Evolutionary conservation across 1,140 invertebrate genomes (phyloP), one percentile per base, ranked within the genome.

Genomic region (Epicauta chinensis): DNA sequence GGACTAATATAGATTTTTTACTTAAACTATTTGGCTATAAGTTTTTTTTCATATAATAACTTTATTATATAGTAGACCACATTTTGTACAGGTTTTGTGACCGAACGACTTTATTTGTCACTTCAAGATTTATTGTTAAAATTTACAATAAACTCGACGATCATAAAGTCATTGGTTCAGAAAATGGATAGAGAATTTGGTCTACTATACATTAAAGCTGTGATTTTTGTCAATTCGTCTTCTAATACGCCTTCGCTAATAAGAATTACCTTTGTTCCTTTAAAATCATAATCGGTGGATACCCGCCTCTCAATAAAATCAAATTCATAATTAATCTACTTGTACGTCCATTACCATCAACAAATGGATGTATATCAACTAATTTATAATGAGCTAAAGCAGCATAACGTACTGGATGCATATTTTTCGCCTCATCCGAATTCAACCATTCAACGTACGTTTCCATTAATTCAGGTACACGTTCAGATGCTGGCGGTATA

Each of bases 301-400:
- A 98, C 1, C 94, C 95, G n/a, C 91, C 89, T 71, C 92, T 88
- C 89, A 98, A 96, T n/a, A 98, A 75, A 53, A 98, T 86, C 53
- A 95, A 80, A 70, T 98, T 98, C 94, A 98, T 98, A 0, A 98
- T 74, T 6, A 98, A 75, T 32, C 95, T 75, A 2, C 93, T 93
- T 0, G 95, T 98, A 62, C 96, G 77, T 0, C 95, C 96, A 70
- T 98, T 98, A 17, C 94, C 94, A 71, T 94, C 90, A 0, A 82
- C 80, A 69, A 94, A 94, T 0, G 91, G 91, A 76, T 98, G 93
- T 59, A 97, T 95, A 62, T 90, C 87, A 0, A 97, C 95, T 41
- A 98, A 69, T 75, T 97, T 97, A 71, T 97, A 98, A 73, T 98
- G 95, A 1, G 93, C 93, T 43, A 97, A 71, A 6, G 94, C 92